Percentiles rank a stretch among this genome's conserved stretches.
These are phyloP conservation scores for Cyphomyrus plagiostoma DNA, from an alignment of 2,113 vertebrate genomes.

Conservation along the genomic window DNA sequence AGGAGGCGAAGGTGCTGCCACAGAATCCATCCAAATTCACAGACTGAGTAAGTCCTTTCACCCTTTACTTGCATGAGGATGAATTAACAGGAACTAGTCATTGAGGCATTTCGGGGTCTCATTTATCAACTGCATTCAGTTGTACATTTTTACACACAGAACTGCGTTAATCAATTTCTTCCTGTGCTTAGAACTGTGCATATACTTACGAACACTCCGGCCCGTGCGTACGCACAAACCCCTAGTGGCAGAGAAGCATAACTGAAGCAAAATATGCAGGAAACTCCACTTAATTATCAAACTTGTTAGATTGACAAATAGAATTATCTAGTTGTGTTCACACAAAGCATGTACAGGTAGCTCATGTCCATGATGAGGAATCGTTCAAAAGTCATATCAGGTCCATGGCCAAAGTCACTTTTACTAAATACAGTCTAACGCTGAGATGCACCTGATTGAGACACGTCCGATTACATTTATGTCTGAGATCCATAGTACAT, in stretches of 20 bases:
- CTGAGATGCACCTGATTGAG: not conserved
- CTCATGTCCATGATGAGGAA: not conserved
- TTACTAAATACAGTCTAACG: not conserved
- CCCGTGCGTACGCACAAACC: not conserved
- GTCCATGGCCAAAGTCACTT: not conserved
- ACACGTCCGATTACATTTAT: not conserved
- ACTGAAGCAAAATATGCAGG: not conserved
- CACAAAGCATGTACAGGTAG: not conserved
- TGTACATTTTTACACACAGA: not conserved
- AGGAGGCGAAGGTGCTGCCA: conserved; percentile 79
- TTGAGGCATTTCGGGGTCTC: not conserved
- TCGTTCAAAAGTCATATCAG: not conserved
- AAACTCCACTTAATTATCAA: not conserved
- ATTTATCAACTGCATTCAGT: not conserved
- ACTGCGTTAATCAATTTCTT: not conserved
- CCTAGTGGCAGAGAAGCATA: not conserved
- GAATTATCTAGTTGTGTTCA: not conserved
- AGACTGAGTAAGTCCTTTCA: conserved; percentile 62
- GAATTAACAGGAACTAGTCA: conserved; percentile 27
- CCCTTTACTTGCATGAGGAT: conserved; percentile 6
- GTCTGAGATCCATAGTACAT: not conserved
- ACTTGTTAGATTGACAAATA: not conserved
- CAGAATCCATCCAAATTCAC: conserved; percentile 84
- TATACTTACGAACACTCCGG: not conserved
- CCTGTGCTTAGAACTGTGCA: not conserved